These are phyloP conservation scores for Callionymus lyra DNA, from an alignment of 2,113 vertebrate genomes.

Conservation along the genomic window DNA sequence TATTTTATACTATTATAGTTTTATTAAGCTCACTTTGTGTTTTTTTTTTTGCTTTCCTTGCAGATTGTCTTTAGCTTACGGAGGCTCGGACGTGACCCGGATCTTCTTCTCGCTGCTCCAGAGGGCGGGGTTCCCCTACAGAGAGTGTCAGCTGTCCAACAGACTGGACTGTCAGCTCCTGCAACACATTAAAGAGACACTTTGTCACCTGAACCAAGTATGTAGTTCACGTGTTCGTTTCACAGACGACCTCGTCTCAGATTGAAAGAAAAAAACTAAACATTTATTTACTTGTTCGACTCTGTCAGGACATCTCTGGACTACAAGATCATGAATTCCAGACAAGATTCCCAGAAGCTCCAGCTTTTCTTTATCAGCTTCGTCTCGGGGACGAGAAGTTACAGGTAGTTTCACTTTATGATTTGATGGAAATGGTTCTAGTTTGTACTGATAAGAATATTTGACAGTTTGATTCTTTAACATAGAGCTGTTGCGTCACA, in stretches of 20 bases:
- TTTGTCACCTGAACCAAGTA: conserved; percentile 95
- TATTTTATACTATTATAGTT: not conserved
- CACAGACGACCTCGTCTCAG: too few relatives aligned
- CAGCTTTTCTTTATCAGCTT: conserved; percentile 85
- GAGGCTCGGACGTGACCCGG: conserved; percentile 88
- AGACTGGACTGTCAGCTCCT: conserved; percentile 85
- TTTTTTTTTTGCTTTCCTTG: not conserved
- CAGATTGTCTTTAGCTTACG: conserved; percentile 89
- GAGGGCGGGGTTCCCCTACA: conserved; percentile 89
- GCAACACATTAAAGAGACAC: conserved; percentile 90
- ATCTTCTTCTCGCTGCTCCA: conserved; percentile 97
- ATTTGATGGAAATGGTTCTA: not conserved
- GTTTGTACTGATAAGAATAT: not conserved
- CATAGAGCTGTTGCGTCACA: not conserved
- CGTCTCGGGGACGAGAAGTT: conserved; percentile 93
- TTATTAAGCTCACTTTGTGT: not conserved
- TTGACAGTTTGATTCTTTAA: not conserved
- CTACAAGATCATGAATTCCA: conserved; percentile 95
- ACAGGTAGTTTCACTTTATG: conserved; percentile 65
- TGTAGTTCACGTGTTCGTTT: not conserved
- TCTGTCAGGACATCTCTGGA: conserved; percentile 80
- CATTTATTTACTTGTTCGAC: too few relatives aligned
- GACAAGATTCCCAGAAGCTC: conserved; percentile 86
- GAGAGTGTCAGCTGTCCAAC: conserved; percentile 85
- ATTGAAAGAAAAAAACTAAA: too few relatives aligned